Percentiles rank a stretch among this genome's conserved stretches.
Conservation (phyloP, 2,888 invertebrate genomes). For the Drosophila mulleri region DNA sequence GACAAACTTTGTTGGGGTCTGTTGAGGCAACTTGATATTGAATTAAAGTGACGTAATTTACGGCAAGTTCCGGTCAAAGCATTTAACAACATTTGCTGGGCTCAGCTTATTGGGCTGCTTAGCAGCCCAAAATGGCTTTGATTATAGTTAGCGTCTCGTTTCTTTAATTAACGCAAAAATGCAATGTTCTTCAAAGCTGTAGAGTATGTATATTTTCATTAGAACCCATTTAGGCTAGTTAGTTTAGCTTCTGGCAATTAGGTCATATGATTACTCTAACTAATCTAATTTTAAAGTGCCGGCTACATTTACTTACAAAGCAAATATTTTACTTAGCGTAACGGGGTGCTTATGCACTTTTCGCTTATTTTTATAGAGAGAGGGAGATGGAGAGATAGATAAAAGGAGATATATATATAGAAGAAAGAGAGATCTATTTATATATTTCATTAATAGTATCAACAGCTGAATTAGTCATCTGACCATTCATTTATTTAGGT, state of each 20-base stretch:
- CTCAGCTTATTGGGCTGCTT: constrained; percentile 11
- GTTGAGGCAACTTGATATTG: constrained; percentile 68
- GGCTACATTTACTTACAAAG: too few species aligned
- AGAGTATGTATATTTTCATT: background rate
- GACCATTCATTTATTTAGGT: too few species aligned
- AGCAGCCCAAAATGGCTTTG: constrained; percentile 27
- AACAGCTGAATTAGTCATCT: too few species aligned
- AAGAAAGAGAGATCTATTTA: too few species aligned
- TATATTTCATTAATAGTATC: too few species aligned
- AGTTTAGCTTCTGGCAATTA: background rate
- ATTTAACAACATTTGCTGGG: constrained; percentile 56
- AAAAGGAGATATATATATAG: too few species aligned
- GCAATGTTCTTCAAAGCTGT: background rate
- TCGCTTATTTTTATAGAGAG: too few species aligned
- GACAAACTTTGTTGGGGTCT: constrained; percentile 15
- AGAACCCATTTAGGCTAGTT: background rate
- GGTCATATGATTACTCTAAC: too few species aligned
- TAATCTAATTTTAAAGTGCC: too few species aligned
- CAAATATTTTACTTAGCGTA: too few species aligned
- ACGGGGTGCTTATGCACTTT: too few species aligned
- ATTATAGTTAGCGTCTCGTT: constrained; percentile 39
- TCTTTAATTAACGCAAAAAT: constrained; percentile 33
- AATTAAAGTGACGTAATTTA: constrained; percentile 79
- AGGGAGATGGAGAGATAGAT: too few species aligned
- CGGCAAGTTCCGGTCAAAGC: constrained; percentile 69